Evolutionary conservation across 2,888 invertebrate genomes (phyloP).

Genomic region (Leptarthrus brevirostris): DNA sequence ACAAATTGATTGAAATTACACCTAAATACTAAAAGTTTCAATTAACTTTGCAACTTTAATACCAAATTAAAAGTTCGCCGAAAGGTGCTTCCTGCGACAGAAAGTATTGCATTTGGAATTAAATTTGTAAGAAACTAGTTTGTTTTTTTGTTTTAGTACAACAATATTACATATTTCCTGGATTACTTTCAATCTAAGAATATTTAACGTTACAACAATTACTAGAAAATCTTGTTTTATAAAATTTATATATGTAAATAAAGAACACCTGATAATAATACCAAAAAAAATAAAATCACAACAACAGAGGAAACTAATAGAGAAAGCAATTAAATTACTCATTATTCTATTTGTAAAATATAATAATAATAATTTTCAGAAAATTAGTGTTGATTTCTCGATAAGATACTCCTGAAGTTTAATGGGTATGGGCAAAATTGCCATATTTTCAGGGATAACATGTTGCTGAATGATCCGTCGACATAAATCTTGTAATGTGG

Average conservation of each 20-base stretch:
- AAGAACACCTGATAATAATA: not conserved
- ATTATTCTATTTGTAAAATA: too few relatives aligned
- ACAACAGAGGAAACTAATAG: not conserved
- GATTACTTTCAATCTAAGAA: not conserved
- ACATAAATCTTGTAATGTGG: conserved; percentile 78
- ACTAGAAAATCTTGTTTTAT: not conserved
- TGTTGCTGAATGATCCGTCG: conserved; percentile 79
- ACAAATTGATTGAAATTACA: not conserved
- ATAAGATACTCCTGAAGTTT: conserved; percentile 71
- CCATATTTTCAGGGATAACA: conserved; percentile 76
- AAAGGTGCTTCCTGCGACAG: not conserved
- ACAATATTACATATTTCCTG: not conserved
- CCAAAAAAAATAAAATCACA: not conserved
- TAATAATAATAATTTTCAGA: not conserved
- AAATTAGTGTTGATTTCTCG: conserved; percentile 58
- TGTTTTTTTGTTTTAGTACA: not conserved
- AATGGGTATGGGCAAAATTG: conserved; percentile 74
- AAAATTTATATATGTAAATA: not conserved
- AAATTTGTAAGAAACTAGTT: conserved; percentile 8
- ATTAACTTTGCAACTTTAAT: too few relatives aligned
- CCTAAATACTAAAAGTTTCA: not conserved
- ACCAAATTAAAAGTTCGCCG: too few relatives aligned
- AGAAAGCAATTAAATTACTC: too few relatives aligned
- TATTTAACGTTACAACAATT: conserved; percentile 1
- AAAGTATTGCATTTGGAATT: conserved; percentile 5